These are phyloP conservation scores for Artemia sinica DNA, from an alignment of 2,888 invertebrate genomes.

Conservation along the genomic window DNA sequence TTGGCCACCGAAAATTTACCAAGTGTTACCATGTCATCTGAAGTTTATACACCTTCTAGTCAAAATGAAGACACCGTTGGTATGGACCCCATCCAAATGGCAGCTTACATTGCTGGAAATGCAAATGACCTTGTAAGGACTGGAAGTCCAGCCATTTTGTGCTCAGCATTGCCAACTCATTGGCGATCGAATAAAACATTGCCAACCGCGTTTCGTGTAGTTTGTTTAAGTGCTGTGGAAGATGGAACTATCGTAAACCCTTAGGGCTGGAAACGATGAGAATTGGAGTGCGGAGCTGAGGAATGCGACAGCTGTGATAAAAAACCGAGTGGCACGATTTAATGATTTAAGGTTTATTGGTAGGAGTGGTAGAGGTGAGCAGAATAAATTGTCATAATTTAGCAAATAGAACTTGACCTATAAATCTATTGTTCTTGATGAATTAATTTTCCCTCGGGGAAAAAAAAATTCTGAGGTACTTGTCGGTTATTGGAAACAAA, in stretches of 20 bases:
- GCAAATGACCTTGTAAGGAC: conserved; percentile 72
- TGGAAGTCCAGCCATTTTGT: conserved; percentile 83
- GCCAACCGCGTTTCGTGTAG: conserved; percentile 79
- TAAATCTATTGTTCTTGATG: too few relatives aligned
- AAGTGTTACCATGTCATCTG: conserved; percentile 11
- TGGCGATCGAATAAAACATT: conserved; percentile 95
- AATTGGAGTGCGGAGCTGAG: conserved; percentile 88
- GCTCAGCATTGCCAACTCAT: conserved; percentile 78
- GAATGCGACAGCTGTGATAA: conserved; percentile 89
- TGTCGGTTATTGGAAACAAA: too few relatives aligned
- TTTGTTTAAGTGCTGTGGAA: conserved; percentile 78
- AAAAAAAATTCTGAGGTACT: too few relatives aligned
- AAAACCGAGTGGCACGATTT: conserved; percentile 96
- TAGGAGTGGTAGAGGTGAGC: conserved; percentile 84
- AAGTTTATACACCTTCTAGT: conserved; percentile 8
- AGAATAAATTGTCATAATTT: too few relatives aligned
- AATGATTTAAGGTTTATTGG: conserved; percentile 97
- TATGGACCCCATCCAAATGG: conserved; percentile 11
- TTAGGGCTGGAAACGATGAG: conserved; percentile 93
- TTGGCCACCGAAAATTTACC: conserved; percentile 11
- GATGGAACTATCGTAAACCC: conserved; percentile 88
- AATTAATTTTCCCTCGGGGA: too few relatives aligned
- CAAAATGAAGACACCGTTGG: conserved; percentile 1
- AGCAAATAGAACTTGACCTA: too few relatives aligned
- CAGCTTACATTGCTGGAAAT: conserved; percentile 3